Percentiles rank a stretch among this genome's conserved stretches.
Evolutionary conservation across 2,888 invertebrate species (phyloP).

Genomic region (Agapostemon virescens): DNA sequence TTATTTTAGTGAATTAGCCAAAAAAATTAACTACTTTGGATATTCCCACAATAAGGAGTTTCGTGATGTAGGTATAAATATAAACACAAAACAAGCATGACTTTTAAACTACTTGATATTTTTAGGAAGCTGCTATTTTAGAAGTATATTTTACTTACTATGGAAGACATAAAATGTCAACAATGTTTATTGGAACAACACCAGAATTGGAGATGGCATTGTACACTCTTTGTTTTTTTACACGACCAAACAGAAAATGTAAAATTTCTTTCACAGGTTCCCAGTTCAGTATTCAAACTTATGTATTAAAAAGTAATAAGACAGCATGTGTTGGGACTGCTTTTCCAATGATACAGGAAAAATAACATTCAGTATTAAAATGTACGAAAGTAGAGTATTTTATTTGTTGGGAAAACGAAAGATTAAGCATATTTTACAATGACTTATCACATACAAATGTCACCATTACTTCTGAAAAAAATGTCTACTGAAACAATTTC

Average conservation of each 20-base stretch:
- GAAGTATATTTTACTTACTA: slow-evolving; percentile 78
- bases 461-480: slow-evolving; percentile 14
- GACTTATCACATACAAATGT: slow-evolving; percentile 23
- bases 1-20: slow-evolving; percentile 80
- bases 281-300: slow-evolving; percentile 79
- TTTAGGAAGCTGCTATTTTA: slow-evolving; percentile 76
- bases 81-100: not conserved
- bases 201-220: slow-evolving; percentile 84
- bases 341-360: slow-evolving; percentile 57
- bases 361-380: slow-evolving; percentile 3
- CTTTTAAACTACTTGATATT: slow-evolving; percentile 14
- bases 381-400: slow-evolving; percentile 34
- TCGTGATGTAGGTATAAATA: slow-evolving; percentile 68
- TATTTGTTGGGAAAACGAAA: slow-evolving; percentile 18
- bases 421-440: slow-evolving; percentile 3
- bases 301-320: slow-evolving; percentile 68
- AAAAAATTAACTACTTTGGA: slow-evolving; percentile 80
- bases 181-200: slow-evolving; percentile 81
- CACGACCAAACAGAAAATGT: slow-evolving; percentile 81
- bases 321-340: slow-evolving; percentile 76
- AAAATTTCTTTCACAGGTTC: slow-evolving; percentile 78
- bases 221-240: slow-evolving; percentile 83
- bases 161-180: slow-evolving; percentile 77
- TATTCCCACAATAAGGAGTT: slow-evolving; percentile 73
- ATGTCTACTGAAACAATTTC: not conserved